These are phyloP conservation scores for Tribolium castaneum DNA, from an alignment of 1,140 invertebrate species.

Conservation along the genomic window DNA sequence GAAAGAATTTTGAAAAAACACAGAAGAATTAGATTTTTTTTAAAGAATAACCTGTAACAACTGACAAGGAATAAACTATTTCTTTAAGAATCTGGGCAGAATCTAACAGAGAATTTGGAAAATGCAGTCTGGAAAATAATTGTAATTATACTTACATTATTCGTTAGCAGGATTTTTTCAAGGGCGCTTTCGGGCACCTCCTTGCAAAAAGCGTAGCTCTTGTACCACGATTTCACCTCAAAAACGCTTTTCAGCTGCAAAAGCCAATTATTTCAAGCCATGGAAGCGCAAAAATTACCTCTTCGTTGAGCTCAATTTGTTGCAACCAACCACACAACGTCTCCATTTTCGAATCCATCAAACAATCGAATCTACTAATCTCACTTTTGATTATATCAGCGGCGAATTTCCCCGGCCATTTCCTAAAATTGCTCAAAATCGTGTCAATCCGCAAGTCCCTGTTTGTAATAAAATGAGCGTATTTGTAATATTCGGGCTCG, in stretches of 20 bases:
- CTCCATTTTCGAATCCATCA: constrained; percentile 40
- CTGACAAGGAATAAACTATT: too few relatives aligned
- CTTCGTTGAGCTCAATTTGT: constrained; percentile 66
- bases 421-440: constrained; percentile 61
- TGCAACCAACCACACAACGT: constrained; percentile 63
- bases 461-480: constrained; percentile 57
- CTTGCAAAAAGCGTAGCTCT: constrained; percentile 63
- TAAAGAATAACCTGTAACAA: too few relatives aligned
- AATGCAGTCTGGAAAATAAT: background rate
- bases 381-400: constrained; percentile 57
- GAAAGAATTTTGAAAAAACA: too few relatives aligned
- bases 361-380: constrained; percentile 50
- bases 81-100: too few relatives aligned
- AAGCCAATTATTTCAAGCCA: background rate
- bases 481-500: constrained; percentile 56
- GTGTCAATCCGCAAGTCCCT: constrained; percentile 57
- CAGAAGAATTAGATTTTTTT: too few relatives aligned
- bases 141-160: constrained; percentile 42
- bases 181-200: constrained; percentile 62
- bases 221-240: constrained; percentile 64
- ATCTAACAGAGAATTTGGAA: too few relatives aligned
- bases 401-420: constrained; percentile 60
- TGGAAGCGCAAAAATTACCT: constrained; percentile 53
- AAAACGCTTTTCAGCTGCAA: constrained; percentile 55
- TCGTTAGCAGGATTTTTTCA: constrained; percentile 55